A percentile compares a stretch with the other conserved stretches of the same genome.
Evolutionary conservation across 2,113 vertebrate genomes (phyloP).

Genomic region (Triplophysa siluroides): DNA sequence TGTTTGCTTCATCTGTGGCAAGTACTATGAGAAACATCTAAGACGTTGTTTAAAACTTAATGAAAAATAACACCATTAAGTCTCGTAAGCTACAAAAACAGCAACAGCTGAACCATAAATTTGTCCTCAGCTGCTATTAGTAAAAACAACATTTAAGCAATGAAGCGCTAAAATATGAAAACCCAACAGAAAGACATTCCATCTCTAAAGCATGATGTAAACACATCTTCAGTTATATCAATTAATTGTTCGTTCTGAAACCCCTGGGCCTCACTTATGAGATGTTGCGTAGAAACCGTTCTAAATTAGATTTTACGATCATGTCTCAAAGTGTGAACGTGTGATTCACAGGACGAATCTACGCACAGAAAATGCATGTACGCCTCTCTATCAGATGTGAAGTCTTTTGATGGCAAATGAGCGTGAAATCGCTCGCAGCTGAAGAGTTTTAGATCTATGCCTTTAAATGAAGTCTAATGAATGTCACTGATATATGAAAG

Average conservation of each 20-base stretch:
- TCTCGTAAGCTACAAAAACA: background rate
- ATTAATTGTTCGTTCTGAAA: background rate
- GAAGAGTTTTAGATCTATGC: too few species aligned
- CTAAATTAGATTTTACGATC: too few species aligned
- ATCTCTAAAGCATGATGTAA: background rate
- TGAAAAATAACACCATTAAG: background rate
- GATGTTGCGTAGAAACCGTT: too few species aligned
- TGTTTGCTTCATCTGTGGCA: too few species aligned
- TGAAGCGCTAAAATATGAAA: background rate
- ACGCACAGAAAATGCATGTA: too few species aligned
- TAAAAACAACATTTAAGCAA: background rate
- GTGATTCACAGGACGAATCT: too few species aligned
- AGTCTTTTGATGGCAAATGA: too few species aligned
- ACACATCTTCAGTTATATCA: background rate
- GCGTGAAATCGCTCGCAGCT: too few species aligned
- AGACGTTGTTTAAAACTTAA: background rate
- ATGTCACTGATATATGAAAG: too few species aligned
- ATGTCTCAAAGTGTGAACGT: too few species aligned
- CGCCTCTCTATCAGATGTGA: too few species aligned
- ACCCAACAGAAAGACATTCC: background rate
- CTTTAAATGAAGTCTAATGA: too few species aligned
- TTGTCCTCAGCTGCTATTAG: background rate
- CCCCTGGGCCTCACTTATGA: background rate
- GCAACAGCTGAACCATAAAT: background rate
- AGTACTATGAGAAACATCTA: background rate